phyloP scores from a whole-genome alignment of 2,113 vertebrate genomes.

The rat (Rattus norvegicus) region DNA sequence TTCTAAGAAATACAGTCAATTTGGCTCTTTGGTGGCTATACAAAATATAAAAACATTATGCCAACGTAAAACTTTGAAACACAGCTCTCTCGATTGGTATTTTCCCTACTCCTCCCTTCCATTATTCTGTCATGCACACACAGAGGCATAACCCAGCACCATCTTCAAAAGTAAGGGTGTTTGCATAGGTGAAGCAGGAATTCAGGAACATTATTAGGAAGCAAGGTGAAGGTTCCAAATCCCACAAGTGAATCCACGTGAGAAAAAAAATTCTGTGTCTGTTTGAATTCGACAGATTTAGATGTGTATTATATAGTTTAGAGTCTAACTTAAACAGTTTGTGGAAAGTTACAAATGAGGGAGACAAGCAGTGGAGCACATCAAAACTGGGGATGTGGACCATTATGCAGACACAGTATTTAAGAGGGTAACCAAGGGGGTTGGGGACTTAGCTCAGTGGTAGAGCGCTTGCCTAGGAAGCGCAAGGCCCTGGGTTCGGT shows the following conservation, averaged over 20 bases:
- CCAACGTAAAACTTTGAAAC: constrained; percentile 24
- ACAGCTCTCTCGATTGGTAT: neutral
- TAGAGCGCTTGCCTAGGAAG: too few species aligned
- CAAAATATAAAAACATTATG: neutral
- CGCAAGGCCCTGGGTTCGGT: too few species aligned
- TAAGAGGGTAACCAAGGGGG: neutral
- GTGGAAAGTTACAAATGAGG: neutral
- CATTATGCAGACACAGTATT: neutral
- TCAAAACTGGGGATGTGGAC: neutral
- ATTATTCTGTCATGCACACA: neutral
- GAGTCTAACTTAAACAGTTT: neutral
- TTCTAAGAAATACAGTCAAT: neutral
- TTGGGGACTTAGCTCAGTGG: too few species aligned
- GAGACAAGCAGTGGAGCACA: neutral
- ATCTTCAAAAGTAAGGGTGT: neutral
- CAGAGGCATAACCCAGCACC: neutral
- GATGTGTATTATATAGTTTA: neutral
- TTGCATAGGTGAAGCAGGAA: neutral
- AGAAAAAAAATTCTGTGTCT: neutral
- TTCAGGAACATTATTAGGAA: neutral
- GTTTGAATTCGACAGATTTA: too few species aligned
- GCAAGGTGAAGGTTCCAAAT: neutral
- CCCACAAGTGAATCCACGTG: neutral
- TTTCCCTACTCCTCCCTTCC: neutral
- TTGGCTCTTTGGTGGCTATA: neutral